A percentile compares a stretch with the other conserved stretches of the same genome.
phyloP scores from a whole-genome alignment of 1,140 invertebrate species.

The Drosophila kikkawai region DNA sequence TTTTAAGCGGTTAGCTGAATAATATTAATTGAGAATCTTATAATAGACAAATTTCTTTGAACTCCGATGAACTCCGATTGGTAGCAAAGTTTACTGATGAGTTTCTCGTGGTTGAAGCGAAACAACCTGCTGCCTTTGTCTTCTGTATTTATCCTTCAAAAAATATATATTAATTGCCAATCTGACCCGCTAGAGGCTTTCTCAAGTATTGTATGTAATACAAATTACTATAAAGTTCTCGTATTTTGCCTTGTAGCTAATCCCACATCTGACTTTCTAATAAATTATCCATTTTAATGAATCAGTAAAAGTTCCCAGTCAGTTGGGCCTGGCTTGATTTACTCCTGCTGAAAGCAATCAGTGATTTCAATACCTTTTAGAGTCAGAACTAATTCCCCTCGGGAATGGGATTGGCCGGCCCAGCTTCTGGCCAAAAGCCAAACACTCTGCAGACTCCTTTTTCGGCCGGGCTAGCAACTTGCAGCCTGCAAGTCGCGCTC shows the following conservation, averaged over 20 bases:
- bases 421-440: slow-evolving; percentile 16
- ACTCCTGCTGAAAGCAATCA: slow-evolving; percentile 30
- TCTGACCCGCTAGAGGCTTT: not conserved
- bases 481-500: slow-evolving; percentile 11
- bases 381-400: slow-evolving; percentile 43
- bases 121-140: not conserved
- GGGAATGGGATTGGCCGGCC: slow-evolving; percentile 18
- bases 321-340: slow-evolving; percentile 14
- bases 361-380: slow-evolving; percentile 18
- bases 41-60: too few species aligned
- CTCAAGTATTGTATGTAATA: not conserved
- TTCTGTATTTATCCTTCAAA: not conserved
- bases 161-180: not conserved
- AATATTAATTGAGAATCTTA: too few species aligned
- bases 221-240: not conserved
- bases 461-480: slow-evolving; percentile 2
- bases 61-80: not conserved
- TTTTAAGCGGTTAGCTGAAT: not conserved
- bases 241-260: not conserved
- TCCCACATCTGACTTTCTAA: slow-evolving; percentile 3
- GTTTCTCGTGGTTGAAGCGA: not conserved
- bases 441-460: slow-evolving; percentile 26
- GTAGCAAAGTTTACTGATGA: not conserved
- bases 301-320: slow-evolving; percentile 18
- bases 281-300: slow-evolving; percentile 29